Evolutionary conservation across 1,140 invertebrate species (phyloP), one percentile per base, ranked within the genome.

Genomic region (Elymnias hypermnestra): DNA sequence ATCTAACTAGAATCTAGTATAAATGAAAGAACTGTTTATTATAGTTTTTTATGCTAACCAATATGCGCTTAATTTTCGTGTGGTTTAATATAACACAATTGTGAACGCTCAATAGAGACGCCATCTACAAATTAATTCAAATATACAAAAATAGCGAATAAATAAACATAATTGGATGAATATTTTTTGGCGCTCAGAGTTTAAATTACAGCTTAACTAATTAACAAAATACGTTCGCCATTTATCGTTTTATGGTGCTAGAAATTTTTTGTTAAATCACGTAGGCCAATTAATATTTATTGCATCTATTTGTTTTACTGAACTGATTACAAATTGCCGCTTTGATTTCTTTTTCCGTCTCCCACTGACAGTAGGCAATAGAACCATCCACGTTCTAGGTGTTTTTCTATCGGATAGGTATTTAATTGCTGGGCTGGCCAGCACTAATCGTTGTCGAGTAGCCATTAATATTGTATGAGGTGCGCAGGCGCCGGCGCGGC

Each of bases 381-480:
- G 8, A 26, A 5, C 3, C 25, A 26, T 26, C 9, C 7, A 10
- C 3, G 25, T 26, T 3, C 3, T 10, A 36, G 33, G 40, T 44
- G 19, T 53, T 57, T 57, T 57, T 57, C n/a, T 49, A 33, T 7
- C 14, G 15, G 26, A 52, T 53, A 48, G 36, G 29, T 52, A 44
- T 57, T 41, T 57, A 53, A 57, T 57, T 49, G 50, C 33, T 41
- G 21, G 26, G 53, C 43, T 33, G 42, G 38, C 25, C 22, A 36
- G 52, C 59, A 57, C 62, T 68, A 63, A 66, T 53, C 45, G 59
- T 41, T 53, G 58, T 62, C 42, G 53, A 40, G 33, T 33, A 50
- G 25, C 51, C 57, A 71, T 77, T 68, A 74, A 74, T 77, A 77
- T 77, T 74, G 62, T 53, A 74, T 77, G 73, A 74, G 71, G 9